These are phyloP conservation scores for Sarcophaga carnaria DNA, from an alignment of 2,888 invertebrate genomes.

Conservation along the genomic window DNA sequence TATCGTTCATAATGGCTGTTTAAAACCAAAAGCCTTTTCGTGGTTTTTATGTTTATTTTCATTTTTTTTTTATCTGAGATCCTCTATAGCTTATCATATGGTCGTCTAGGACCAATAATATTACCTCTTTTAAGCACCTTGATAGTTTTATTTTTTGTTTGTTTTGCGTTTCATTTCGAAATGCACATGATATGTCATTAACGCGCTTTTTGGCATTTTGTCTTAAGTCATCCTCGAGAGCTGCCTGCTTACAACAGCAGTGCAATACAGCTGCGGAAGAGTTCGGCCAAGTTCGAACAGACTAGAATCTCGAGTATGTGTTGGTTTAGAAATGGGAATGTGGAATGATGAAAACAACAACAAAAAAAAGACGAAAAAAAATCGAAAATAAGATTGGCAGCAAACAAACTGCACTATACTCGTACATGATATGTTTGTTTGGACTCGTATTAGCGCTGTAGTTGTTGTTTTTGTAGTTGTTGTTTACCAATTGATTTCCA, in stretches of 20 bases:
- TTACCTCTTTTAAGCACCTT: slow-evolving; percentile 1
- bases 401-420: slow-evolving; percentile 59
- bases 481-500: slow-evolving; percentile 67
- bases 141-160: neutral
- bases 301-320: slow-evolving; percentile 47
- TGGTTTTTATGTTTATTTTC: neutral
- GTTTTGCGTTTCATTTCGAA: slow-evolving; percentile 47
- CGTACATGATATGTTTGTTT: slow-evolving; percentile 46
- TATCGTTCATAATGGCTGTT: too few relatives aligned
- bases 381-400: slow-evolving; percentile 53
- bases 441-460: slow-evolving; percentile 29
- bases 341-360: neutral
- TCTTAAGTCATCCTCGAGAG: slow-evolving; percentile 54
- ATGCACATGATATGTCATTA: slow-evolving; percentile 67
- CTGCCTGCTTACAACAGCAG: neutral
- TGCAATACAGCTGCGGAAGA: neutral
- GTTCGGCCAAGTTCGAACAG: slow-evolving; percentile 22
- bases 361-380: slow-evolving; percentile 4
- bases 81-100: neutral
- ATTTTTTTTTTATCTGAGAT: neutral
- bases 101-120: neutral
- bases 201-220: slow-evolving; percentile 70
- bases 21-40: too few relatives aligned
- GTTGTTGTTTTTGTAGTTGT: slow-evolving; percentile 54
- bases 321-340: slow-evolving; percentile 63